Conservation (phyloP, 2,113 vertebrate species). For the Otolemur garnettii region DNA sequence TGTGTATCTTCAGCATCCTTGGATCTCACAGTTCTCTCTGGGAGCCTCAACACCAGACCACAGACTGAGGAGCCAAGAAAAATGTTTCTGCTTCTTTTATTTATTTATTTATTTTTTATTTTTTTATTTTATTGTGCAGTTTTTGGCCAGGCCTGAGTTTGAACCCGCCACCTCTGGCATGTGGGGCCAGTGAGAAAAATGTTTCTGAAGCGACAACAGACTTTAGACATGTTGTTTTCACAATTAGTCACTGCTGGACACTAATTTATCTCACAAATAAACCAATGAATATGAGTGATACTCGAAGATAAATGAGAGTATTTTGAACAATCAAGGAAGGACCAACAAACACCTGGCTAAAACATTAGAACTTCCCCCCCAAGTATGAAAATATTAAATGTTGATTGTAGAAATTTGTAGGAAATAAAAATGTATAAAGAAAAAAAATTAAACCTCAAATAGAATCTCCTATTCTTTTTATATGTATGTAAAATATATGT, state of each 20-base stretch:
- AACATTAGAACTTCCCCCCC: neutral
- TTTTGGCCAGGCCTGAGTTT: no score
- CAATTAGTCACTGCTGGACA: neutral
- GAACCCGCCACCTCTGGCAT: no score
- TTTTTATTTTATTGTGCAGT: no score
- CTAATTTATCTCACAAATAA: neutral
- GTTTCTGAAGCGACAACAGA: neutral
- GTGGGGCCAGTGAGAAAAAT: no score
- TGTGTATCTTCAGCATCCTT: no score
- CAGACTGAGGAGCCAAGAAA: no score
- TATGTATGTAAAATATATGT: neutral
- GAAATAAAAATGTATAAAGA: constrained; percentile 3
- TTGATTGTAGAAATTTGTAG: constrained; percentile 18
- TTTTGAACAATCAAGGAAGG: neutral
- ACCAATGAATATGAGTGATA: neutral
- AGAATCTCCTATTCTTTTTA: neutral
- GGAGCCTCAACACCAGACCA: no score
- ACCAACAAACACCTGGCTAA: neutral
- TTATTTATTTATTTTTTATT: no score
- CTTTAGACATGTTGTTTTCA: neutral
- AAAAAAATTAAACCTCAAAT: neutral
- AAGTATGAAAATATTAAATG: constrained; percentile 20
- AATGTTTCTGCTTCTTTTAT: no score
- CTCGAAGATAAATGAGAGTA: neutral
- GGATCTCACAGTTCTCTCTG: no score